A percentile compares a stretch with the other conserved stretches of the same genome.
Evolutionary conservation across 2,113 vertebrate species (phyloP).

Genomic region (Copsychus sechellarum): DNA sequence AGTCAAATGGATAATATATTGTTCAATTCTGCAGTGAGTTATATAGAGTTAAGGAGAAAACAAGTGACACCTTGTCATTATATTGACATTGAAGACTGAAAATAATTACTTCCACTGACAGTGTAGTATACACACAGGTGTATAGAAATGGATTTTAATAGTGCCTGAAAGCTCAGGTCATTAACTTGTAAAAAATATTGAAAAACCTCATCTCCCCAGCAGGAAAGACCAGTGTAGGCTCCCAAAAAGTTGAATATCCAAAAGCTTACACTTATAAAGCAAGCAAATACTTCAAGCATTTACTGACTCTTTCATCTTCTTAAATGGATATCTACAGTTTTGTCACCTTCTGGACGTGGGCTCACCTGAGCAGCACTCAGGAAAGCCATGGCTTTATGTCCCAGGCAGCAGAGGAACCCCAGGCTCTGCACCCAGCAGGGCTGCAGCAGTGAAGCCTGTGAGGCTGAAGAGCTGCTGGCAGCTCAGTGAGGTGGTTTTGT

Average conservation of each 20-base stretch:
- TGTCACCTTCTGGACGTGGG: background rate
- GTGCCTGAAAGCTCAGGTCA: background rate
- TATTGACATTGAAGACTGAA: background rate
- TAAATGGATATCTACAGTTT: accelerated
- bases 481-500: background rate
- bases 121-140: background rate
- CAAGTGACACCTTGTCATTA: background rate
- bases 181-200: background rate
- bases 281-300: background rate
- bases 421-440: background rate
- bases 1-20: background rate
- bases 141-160: background rate
- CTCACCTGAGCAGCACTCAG: background rate
- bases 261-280: background rate
- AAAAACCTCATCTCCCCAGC: background rate
- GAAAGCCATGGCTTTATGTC: accelerated
- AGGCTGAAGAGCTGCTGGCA: background rate
- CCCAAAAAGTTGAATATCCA: background rate
- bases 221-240: background rate
- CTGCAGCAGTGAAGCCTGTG: accelerated
- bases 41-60: background rate
- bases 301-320: background rate
- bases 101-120: background rate
- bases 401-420: background rate
- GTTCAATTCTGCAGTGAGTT: background rate